Conservation (phyloP, 2,888 invertebrate genomes). For the Habroteleia sp. region DNA sequence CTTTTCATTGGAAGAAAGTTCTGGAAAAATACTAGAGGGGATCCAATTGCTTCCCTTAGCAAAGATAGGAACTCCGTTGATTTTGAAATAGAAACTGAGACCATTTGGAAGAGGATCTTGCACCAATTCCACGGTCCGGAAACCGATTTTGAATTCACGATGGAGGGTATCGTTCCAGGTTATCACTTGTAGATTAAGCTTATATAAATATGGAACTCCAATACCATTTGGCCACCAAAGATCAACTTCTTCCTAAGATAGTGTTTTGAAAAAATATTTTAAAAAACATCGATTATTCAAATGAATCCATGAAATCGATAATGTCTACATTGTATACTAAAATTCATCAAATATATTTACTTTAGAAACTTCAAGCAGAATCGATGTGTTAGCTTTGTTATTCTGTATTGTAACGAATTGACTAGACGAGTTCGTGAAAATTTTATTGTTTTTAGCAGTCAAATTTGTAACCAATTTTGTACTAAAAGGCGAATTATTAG, state of each 20-base stretch:
- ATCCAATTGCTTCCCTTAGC: slow-evolving; percentile 98
- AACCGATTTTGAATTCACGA: slow-evolving; percentile 86
- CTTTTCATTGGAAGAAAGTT: slow-evolving; percentile 83
- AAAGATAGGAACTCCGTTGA: slow-evolving; percentile 94
- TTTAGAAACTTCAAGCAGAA: slow-evolving; percentile 66
- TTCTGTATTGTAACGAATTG: slow-evolving; percentile 23
- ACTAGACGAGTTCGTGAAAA: slow-evolving; percentile 33
- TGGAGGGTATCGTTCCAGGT: slow-evolving; percentile 72
- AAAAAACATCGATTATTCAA: no score
- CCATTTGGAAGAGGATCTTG: slow-evolving; percentile 87
- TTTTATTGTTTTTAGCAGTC: slow-evolving; percentile 32
- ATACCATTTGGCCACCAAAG: slow-evolving; percentile 98
- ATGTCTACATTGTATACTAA: background rate
- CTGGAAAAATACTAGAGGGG: slow-evolving; percentile 92
- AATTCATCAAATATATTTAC: slow-evolving; percentile 57
- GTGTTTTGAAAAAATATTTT: slow-evolving; percentile 2
- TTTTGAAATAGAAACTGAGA: slow-evolving; percentile 91
- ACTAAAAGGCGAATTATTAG: slow-evolving; percentile 11
- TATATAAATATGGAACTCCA: slow-evolving; percentile 90
- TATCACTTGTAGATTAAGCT: slow-evolving; percentile 83
- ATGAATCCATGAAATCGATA: background rate
- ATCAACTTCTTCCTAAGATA: slow-evolving; percentile 82
- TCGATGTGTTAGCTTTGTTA: slow-evolving; percentile 43
- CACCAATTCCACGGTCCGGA: slow-evolving; percentile 91
- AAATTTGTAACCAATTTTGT: slow-evolving; percentile 61